phyloP scores from a whole-genome alignment of 2,113 vertebrate species.

The Oostethus manadensis region DNA sequence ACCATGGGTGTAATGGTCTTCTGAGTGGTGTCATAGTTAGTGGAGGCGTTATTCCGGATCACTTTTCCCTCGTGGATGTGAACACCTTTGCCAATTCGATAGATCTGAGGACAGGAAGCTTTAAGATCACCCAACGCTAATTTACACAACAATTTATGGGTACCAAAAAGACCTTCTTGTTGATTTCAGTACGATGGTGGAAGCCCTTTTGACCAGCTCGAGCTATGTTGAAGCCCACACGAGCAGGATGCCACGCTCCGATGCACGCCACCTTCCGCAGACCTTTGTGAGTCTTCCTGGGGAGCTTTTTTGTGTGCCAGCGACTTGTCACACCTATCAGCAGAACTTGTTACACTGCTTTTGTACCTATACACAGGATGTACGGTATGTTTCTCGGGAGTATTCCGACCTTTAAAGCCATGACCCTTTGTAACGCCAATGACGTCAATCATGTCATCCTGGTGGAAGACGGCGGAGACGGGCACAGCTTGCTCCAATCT shows the following conservation, averaged over 20 bases:
- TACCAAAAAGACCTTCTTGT: slow-evolving; percentile 82
- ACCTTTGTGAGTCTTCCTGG: slow-evolving; percentile 93
- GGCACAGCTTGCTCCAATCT: slow-evolving; percentile 86
- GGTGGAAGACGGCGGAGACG: slow-evolving; percentile 79
- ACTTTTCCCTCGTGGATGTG: slow-evolving; percentile 91
- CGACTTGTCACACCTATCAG: slow-evolving; percentile 87
- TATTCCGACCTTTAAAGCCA: slow-evolving; percentile 85
- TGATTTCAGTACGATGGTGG: slow-evolving; percentile 94
- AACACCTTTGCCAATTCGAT: slow-evolving; percentile 86
- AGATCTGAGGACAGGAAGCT: slow-evolving; percentile 67
- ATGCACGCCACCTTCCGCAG: slow-evolving; percentile 96
- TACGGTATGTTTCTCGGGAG: not conserved
- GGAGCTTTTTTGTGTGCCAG: slow-evolving; percentile 93
- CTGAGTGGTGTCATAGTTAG: slow-evolving; percentile 86
- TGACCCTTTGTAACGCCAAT: slow-evolving; percentile 93
- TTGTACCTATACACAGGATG: too few species aligned
- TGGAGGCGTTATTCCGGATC: slow-evolving; percentile 89
- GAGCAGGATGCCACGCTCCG: slow-evolving; percentile 93
- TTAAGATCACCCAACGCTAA: not conserved
- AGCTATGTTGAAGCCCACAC: slow-evolving; percentile 86
- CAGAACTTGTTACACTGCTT: too few species aligned
- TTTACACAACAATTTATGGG: not conserved
- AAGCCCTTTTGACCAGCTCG: slow-evolving; percentile 94
- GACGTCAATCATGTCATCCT: slow-evolving; percentile 94
- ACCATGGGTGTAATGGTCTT: slow-evolving; percentile 95